Base-by-base conservation (phyloP, 2,113 vertebrate species). In the Crotalus horridus region DNA sequence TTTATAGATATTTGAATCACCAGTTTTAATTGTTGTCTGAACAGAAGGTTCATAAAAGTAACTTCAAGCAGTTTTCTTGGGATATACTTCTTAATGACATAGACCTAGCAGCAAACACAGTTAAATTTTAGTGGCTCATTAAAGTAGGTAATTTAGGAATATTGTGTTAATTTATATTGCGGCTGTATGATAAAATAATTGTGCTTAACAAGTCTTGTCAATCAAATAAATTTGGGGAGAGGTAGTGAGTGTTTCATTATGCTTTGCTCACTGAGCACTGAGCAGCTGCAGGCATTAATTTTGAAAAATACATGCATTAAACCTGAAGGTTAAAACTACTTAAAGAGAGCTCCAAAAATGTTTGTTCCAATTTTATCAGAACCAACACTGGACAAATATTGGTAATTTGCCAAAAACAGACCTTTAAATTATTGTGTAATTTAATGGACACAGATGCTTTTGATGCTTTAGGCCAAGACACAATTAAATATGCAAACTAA, bases 251-350 rank as follows among this genome's bases (percentile, higher is more conserved):
- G 74, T 81, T 81, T 81, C 33, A 81, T 43, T 43, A 43, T 43
- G 7, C 17, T 43, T 81, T 81, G 74, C 74, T 81, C 33, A 81
- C 29, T n/a, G 10, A 64, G 26, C 26, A 64, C 59, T 64, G n/a
- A 69, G 33, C 74, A 21, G 46, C 85, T 87, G 46, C 46, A 87
- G 46, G 15, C 46, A 87, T 29, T 51, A 48, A 87, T 87, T 87
- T 91, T 94, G 92, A 96, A 64, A 87, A 17, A 86, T 58, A 24
- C 26, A 92, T 92, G 4, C 8, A 92, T 51, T 55, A 59, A 94
- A 23, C 81, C 81, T 92, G 39, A 24, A 94, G 93, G 85, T 91
- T 96, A 69, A 95, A 94, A 94, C 93, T 95, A 91, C 46, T 43
- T 92, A 46, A 91, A 88, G 43, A 92, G 85, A 0, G 53, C 90